Conservation (phyloP, 2,113 vertebrate species). For the Xyrauchen texanus region DNA sequence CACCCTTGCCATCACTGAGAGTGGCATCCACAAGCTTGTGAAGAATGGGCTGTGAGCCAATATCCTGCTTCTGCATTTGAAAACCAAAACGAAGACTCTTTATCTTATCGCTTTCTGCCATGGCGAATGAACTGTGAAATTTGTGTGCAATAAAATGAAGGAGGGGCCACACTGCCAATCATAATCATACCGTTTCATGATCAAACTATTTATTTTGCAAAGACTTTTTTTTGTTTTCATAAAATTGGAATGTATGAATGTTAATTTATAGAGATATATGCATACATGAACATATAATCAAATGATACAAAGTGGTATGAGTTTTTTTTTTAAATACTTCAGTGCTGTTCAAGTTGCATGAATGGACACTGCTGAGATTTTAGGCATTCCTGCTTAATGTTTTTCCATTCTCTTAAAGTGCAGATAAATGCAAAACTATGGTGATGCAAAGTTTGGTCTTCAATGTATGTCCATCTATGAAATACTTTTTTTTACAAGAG, state of each 20-base stretch:
- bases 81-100: slow-evolving; percentile 23
- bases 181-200: slow-evolving; percentile 56
- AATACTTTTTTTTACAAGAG: slow-evolving; percentile 56
- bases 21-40: slow-evolving; percentile 83
- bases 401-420: neutral
- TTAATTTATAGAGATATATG: slow-evolving; percentile 25
- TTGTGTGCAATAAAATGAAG: slow-evolving; percentile 74
- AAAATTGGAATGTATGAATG: neutral
- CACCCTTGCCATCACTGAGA: slow-evolving; percentile 82
- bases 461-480: slow-evolving; percentile 16
- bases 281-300: slow-evolving; percentile 9
- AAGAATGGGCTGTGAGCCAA: slow-evolving; percentile 81
- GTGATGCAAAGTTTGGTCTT: neutral
- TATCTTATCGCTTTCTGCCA: slow-evolving; percentile 41
- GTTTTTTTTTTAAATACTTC: neutral
- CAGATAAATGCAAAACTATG: slow-evolving; percentile 3
- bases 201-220: slow-evolving; percentile 74
- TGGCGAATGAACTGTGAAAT: slow-evolving; percentile 62
- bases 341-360: neutral
- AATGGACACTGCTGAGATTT: neutral
- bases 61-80: slow-evolving; percentile 3
- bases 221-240: slow-evolving; percentile 31
- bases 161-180: slow-evolving; percentile 48
- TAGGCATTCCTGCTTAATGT: neutral
- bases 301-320: slow-evolving; percentile 33